Evolutionary conservation across 2,113 vertebrate genomes (phyloP).

Genomic region (Hyla sarda): DNA sequence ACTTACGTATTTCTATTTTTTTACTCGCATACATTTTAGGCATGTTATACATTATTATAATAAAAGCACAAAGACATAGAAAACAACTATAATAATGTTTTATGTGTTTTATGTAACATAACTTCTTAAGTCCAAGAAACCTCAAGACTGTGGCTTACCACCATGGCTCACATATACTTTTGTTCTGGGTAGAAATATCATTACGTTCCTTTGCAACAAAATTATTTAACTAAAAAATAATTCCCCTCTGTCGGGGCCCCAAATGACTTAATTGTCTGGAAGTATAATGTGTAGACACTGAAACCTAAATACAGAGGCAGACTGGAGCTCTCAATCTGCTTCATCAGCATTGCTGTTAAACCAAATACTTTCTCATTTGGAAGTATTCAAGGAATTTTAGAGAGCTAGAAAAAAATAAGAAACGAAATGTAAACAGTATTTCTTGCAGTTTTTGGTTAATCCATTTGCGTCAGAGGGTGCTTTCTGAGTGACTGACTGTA

Average conservation of each 20-base stretch:
- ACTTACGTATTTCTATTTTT: too few species aligned
- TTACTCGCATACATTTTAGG: background rate
- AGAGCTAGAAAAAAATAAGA: slow-evolving; percentile 22
- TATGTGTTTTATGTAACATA: background rate
- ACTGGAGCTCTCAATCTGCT: slow-evolving; percentile 32
- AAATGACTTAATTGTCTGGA: slow-evolving; percentile 53
- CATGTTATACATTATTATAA: background rate
- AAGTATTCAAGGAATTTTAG: slow-evolving; percentile 51
- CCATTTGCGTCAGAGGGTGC: slow-evolving; percentile 30
- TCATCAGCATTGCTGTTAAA: slow-evolving; percentile 49
- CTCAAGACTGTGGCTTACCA: slow-evolving; percentile 22
- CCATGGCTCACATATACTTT: slow-evolving; percentile 13
- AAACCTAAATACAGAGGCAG: slow-evolving; percentile 45
- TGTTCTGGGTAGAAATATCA: slow-evolving; percentile 47
- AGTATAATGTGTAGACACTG: slow-evolving; percentile 26
- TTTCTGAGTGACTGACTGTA: background rate
- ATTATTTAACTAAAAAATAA: slow-evolving; percentile 28
- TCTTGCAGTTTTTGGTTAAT: slow-evolving; percentile 41
- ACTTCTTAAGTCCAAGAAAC: background rate
- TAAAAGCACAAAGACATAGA: background rate
- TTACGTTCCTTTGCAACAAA: slow-evolving; percentile 23
- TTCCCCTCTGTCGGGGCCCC: slow-evolving; percentile 40
- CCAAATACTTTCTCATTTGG: slow-evolving; percentile 43
- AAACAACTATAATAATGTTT: background rate
- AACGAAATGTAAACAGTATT: slow-evolving; percentile 39